A percentile compares a stretch with the other conserved stretches of the same genome.
Evolutionary conservation across 2,113 vertebrate species (phyloP).

Genomic region (Corydoras maculifer): DNA sequence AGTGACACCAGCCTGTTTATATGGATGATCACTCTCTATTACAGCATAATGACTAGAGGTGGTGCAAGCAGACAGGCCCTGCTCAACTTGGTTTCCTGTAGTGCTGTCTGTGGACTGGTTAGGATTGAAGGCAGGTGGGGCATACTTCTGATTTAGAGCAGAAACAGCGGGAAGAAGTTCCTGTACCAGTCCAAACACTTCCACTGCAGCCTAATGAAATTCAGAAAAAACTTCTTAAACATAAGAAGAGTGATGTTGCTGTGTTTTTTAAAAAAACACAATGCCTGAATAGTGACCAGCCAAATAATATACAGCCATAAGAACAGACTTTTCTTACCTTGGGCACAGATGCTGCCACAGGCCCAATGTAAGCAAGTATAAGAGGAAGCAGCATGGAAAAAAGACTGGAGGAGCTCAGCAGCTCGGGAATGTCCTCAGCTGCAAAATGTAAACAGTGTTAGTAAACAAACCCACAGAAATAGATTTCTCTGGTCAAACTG

Average conservation of each 20-base stretch:
- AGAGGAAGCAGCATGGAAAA: conserved; percentile 98
- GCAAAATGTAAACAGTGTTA: conserved; percentile 41
- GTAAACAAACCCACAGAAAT: conserved; percentile 4
- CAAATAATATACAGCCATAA: too few relatives aligned
- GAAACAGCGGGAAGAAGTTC: conserved; percentile 92
- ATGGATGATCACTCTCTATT: conserved; percentile 94
- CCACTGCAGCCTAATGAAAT: conserved; percentile 82
- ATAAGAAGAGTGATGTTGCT: too few relatives aligned
- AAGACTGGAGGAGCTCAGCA: conserved; percentile 94
- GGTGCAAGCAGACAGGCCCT: conserved; percentile 92
- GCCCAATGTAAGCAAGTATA: conserved; percentile 94
- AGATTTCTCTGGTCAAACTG: not conserved
- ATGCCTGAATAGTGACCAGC: too few relatives aligned
- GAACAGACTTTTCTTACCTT: conserved; percentile 68
- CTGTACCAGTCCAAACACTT: conserved; percentile 94
- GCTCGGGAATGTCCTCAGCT: conserved; percentile 97
- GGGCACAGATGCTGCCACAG: conserved; percentile 93
- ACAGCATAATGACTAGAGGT: conserved; percentile 94
- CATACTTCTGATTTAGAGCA: conserved; percentile 94
- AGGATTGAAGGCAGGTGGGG: conserved; percentile 95
- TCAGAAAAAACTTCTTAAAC: too few relatives aligned
- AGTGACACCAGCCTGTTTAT: conserved; percentile 87
- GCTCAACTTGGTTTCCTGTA: conserved; percentile 91
- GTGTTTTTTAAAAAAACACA: too few relatives aligned
- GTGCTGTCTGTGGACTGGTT: conserved; percentile 98